Percentiles rank a stretch among this genome's conserved stretches.
These are phyloP conservation scores for Tholera decimalis DNA, from an alignment of 2,888 invertebrate species.

Conservation along the genomic window DNA sequence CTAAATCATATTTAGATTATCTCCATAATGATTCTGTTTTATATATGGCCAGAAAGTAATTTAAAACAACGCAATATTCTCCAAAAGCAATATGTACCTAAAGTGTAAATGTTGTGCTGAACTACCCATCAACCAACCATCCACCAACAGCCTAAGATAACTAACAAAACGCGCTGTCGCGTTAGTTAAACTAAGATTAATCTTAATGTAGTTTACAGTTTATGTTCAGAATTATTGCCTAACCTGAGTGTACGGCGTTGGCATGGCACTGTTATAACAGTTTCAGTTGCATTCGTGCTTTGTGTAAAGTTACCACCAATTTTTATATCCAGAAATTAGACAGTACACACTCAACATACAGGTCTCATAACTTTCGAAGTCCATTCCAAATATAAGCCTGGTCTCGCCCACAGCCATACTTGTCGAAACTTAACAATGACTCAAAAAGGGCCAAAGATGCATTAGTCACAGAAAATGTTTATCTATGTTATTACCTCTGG, in stretches of 20 bases:
- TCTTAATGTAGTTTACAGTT: constrained; percentile 22
- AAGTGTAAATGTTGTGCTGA: too few species aligned
- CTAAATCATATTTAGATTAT: too few species aligned
- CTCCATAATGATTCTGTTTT: constrained; percentile 20
- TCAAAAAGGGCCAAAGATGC: constrained; percentile 63
- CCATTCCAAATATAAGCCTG: constrained; percentile 58
- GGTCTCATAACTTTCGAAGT: constrained; percentile 71
- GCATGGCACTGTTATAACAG: not conserved
- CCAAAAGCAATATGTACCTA: too few species aligned
- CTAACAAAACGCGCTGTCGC: not conserved
- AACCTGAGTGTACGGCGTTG: constrained; percentile 6
- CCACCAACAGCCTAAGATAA: too few species aligned
- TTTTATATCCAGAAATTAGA: constrained; percentile 17
- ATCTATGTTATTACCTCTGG: constrained; percentile 74
- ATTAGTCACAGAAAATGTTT: constrained; percentile 79
- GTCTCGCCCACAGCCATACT: constrained; percentile 49
- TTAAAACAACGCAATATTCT: not conserved
- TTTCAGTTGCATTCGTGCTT: constrained; percentile 10
- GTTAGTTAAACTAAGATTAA: constrained; percentile 29
- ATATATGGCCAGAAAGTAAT: not conserved
- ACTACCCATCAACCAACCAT: not conserved
- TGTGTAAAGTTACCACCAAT: not conserved
- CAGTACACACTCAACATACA: constrained; percentile 21
- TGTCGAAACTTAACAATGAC: constrained; percentile 54
- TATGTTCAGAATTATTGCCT: constrained; percentile 13